Evolutionary conservation across 2,113 vertebrate species (phyloP).

Genomic region (Polyodon spathula): DNA sequence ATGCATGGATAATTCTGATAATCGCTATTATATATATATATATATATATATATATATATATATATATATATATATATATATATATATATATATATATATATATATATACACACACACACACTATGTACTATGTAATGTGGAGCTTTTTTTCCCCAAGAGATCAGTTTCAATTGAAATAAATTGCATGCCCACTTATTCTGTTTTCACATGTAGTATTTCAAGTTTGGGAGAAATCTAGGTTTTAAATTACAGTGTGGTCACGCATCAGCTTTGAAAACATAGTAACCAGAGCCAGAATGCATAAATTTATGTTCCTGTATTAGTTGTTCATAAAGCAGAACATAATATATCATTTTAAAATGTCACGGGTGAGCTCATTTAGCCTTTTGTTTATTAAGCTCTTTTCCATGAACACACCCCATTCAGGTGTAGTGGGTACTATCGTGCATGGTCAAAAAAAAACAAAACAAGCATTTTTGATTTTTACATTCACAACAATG

Average conservation of each 20-base stretch:
- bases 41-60: too few relatives aligned
- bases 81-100: too few relatives aligned
- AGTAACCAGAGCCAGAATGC: constrained; percentile 16
- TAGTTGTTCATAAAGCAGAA: constrained; percentile 23
- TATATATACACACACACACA: too few relatives aligned
- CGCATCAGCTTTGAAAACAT: constrained; percentile 21
- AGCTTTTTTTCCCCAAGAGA: constrained; percentile 10
- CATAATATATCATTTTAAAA: constrained; percentile 19
- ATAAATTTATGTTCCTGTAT: constrained; percentile 22
- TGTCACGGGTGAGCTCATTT: constrained; percentile 11
- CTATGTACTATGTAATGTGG: too few relatives aligned
- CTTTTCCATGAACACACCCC: too few relatives aligned
- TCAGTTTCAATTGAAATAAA: constrained; percentile 28
- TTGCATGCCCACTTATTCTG: constrained; percentile 20
- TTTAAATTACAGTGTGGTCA: constrained; percentile 20
- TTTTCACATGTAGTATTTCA: constrained; percentile 28
- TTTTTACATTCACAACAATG: too few relatives aligned
- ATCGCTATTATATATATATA: too few relatives aligned
- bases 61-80: too few relatives aligned
- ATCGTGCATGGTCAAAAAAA: background rate
- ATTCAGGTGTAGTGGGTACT: background rate
- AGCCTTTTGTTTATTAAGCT: constrained; percentile 9
- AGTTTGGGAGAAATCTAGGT: constrained; percentile 10
- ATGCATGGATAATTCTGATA: too few relatives aligned
- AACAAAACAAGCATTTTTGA: too few relatives aligned